A percentile compares a stretch with the other conserved stretches of the same genome.
Conservation (phyloP, 2,888 invertebrate species). For the Ectobius pallidus region DNA sequence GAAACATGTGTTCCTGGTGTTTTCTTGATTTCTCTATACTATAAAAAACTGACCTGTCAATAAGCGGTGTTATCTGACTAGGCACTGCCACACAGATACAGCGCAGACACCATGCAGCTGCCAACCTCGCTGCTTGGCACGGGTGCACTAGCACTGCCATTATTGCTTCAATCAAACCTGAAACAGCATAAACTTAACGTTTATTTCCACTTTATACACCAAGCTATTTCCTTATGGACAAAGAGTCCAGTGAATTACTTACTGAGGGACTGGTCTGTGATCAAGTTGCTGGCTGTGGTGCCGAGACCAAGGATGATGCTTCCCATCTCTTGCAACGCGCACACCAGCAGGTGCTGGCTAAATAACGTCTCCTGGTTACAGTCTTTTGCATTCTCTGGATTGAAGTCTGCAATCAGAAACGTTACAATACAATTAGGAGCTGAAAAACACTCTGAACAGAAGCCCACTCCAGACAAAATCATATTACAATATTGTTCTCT, state of each 20-base stretch:
- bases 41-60: conserved; percentile 73
- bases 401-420: conserved; percentile 73
- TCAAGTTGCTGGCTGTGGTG: conserved; percentile 91
- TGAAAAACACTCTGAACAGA: too few relatives aligned
- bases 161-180: conserved; percentile 77
- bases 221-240: too few relatives aligned
- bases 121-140: conserved; percentile 88
- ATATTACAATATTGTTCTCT: too few relatives aligned
- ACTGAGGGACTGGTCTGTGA: conserved; percentile 86
- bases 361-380: conserved; percentile 89
- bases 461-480: too few relatives aligned
- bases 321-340: conserved; percentile 93
- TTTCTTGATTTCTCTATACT: too few relatives aligned
- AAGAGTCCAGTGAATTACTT: conserved; percentile 49
- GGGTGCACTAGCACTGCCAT: conserved; percentile 91
- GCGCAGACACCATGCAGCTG: conserved; percentile 93
- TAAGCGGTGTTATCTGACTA: conserved; percentile 89
- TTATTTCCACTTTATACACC: too few relatives aligned
- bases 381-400: conserved; percentile 90
- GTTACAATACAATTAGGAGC: neutral
- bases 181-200: conserved; percentile 44
- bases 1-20: too few relatives aligned
- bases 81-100: conserved; percentile 94
- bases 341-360: conserved; percentile 89
- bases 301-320: conserved; percentile 88